phyloP scores from a whole-genome alignment of 2,797 vertebrate genomes.

The Muscicapa striata region DNA sequence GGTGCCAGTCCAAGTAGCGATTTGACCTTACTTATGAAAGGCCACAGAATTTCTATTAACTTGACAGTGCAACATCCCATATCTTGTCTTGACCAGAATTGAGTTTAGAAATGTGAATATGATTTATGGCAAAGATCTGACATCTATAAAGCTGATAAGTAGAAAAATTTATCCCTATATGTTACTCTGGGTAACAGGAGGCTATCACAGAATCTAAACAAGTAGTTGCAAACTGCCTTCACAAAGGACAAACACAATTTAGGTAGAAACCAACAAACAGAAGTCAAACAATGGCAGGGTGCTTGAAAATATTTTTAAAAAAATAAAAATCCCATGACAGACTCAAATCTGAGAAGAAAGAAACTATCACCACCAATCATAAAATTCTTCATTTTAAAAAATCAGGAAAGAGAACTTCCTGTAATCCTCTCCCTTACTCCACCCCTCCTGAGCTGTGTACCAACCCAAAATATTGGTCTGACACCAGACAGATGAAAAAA shows the following conservation, averaged over 20 bases:
- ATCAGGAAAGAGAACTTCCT: neutral
- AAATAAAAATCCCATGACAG: neutral
- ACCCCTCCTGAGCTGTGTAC: neutral
- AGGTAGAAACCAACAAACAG: neutral
- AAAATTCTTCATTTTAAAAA: neutral
- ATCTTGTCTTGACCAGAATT: neutral
- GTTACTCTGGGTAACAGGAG: neutral
- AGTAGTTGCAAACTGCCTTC: neutral
- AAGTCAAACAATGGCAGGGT: neutral
- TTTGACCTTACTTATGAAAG: neutral
- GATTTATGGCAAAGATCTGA: neutral
- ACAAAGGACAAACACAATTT: neutral
- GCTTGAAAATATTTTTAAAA: neutral
- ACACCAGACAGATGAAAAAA: neutral
- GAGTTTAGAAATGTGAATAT: neutral
- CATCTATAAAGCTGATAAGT: neutral
- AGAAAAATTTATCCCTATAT: neutral
- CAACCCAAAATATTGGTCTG: neutral
- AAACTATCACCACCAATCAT: accelerated
- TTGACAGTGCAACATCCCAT: neutral
- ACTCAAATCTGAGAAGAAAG: neutral
- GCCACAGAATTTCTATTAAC: neutral
- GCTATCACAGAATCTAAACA: neutral
- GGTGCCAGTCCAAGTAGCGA: neutral
- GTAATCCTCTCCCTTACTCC: neutral